Base-by-base conservation (phyloP, 2,888 invertebrate genomes). In the Xestia ashworthii region DNA sequence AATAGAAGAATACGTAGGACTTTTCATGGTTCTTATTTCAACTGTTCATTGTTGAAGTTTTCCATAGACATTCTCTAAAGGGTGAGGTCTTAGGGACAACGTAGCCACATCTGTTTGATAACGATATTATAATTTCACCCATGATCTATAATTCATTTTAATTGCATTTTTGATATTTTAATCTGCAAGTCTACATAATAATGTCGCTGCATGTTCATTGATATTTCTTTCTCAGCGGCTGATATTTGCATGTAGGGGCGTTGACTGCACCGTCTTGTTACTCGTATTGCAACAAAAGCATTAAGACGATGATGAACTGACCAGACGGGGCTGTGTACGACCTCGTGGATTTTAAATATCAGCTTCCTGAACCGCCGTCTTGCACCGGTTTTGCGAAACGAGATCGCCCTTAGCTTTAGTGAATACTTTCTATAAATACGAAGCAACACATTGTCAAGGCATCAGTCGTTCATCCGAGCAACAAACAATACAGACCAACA, bases 401-500 rank as follows among this genome's bases (percentile, higher is more conserved):
- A 93, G 93, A 93, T 93, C 93, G 93, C 94, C 92, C 94, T 94
- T 95, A 94, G 86, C 90, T 93, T 92, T 92, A 88, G 88, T 90
- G 85, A 92, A 89, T 87, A 90, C 90, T 93, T 93, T 93, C 91
- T 95, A 95, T 96, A 96, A 94, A 96, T 95, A 95, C 92, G 86
- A 89, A 88, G 76, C 76, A 75, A 79, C 66, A 76, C 80, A 87
- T 86, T 86, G 86, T 89, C 82, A 67, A 82, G 88, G 89, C 90
- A 96, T 96, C 96, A 96, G 94, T 95, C 91, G 93, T 92, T 91
- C 88, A 89, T 89, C 87, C 91, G 91, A 93, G 89, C 94, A 95
- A 95, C 95, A 93, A 95, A 95, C 95, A 94, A 78, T 77, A 80
- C 94, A 96, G 92, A 95, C 93, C 93, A 96, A 92, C 90, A 97